These are phyloP conservation scores for Neelides sp. DNA, from an alignment of 1,140 invertebrate genomes.

Conservation along the genomic window DNA sequence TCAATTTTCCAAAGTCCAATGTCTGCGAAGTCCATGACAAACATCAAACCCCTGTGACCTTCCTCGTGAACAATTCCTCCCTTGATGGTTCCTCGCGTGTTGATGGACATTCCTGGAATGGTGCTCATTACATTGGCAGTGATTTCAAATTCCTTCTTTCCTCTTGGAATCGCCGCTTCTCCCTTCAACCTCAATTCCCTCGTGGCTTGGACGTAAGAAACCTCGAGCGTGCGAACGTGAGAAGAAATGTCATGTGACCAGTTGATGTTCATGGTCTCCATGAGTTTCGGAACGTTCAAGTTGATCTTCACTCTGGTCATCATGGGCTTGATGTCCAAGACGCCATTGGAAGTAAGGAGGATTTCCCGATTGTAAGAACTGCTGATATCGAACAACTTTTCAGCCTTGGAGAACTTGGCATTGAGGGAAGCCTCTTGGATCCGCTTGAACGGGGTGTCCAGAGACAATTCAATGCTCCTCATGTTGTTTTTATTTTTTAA, in stretches of 20 bases:
- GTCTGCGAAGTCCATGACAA: conserved; percentile 16
- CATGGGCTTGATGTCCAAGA: conserved; percentile 4
- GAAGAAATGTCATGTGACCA: conserved; percentile 14
- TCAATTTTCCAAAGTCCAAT: conserved; percentile 19
- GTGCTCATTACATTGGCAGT: conserved; percentile 23
- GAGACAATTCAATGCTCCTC: conserved; percentile 8
- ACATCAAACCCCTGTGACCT: too few relatives aligned
- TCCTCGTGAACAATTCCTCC: too few relatives aligned
- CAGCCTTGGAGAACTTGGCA: conserved; percentile 8
- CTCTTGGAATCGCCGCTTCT: conserved; percentile 9
- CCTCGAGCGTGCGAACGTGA: conserved; percentile 6
- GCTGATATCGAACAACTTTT: conserved; percentile 8
- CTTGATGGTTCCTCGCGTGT: conserved; percentile 17
- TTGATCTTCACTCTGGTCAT: conserved; percentile 12
- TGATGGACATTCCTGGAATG: conserved; percentile 17
- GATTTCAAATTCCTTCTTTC: conserved; percentile 18
- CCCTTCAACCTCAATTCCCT: conserved; percentile 14
- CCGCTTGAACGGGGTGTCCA: conserved; percentile 17
- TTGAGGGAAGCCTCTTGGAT: not conserved
- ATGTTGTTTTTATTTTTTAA: conserved; percentile 6
- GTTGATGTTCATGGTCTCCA: conserved; percentile 17
- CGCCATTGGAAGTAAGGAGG: not conserved
- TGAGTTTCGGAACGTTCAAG: conserved; percentile 17
- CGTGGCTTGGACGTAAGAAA: conserved; percentile 16
- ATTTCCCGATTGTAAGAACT: conserved; percentile 4